These are phyloP conservation scores for Hylyphantes graminicola DNA, from an alignment of 1,140 invertebrate species.

Conservation along the genomic window DNA sequence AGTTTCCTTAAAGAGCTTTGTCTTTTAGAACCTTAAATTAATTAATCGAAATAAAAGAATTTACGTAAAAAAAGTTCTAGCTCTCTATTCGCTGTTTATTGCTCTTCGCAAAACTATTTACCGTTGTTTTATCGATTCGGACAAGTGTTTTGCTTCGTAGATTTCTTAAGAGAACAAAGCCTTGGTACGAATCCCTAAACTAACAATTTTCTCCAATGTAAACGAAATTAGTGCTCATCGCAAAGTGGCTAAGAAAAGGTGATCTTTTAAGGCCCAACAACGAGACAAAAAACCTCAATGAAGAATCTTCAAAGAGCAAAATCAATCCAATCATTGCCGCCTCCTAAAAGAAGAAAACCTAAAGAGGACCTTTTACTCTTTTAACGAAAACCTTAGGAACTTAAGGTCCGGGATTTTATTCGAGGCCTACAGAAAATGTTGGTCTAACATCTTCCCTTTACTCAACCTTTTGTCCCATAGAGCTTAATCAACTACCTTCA, in stretches of 20 bases:
- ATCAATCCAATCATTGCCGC: slow-evolving; percentile 39
- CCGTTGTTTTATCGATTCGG: slow-evolving; percentile 16
- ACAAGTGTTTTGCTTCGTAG: slow-evolving; percentile 20
- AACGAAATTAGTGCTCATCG: slow-evolving; percentile 45
- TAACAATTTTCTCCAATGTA: slow-evolving; percentile 37
- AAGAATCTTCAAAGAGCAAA: slow-evolving; percentile 2
- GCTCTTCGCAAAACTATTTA: background rate
- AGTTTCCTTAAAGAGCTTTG: background rate
- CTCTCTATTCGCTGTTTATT: background rate
- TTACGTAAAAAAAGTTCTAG: slow-evolving; percentile 14
- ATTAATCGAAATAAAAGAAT: slow-evolving; percentile 4
- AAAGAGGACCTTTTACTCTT: slow-evolving; percentile 24
- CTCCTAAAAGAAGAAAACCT: slow-evolving; percentile 1
- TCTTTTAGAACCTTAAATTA: slow-evolving; percentile 20
- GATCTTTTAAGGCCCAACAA: slow-evolving; percentile 32
- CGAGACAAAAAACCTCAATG: slow-evolving; percentile 3
- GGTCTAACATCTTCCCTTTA: background rate
- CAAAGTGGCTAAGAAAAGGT: slow-evolving; percentile 42
- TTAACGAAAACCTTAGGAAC: slow-evolving; percentile 40
- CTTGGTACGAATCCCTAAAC: slow-evolving; percentile 29
- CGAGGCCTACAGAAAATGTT: background rate
- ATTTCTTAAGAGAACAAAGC: slow-evolving; percentile 26
- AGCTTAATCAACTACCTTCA: slow-evolving; percentile 38
- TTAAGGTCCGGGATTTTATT: slow-evolving; percentile 24
- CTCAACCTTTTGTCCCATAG: slow-evolving; percentile 14